Evolutionary conservation across 1,140 invertebrate species (phyloP).

Genomic region (Dysdera silvatica): DNA sequence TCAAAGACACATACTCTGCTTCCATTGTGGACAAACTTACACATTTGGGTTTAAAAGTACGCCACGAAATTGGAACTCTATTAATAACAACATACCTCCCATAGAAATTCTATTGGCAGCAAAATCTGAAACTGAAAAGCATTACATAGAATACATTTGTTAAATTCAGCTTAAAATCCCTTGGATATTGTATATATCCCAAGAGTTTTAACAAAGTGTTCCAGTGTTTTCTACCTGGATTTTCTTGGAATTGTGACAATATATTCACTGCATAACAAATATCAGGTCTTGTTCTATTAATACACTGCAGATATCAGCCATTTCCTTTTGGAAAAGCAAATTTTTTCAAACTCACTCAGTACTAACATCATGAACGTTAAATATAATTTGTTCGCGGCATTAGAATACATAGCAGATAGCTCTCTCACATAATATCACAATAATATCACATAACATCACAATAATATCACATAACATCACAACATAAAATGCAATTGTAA

Average conservation of each 20-base stretch:
- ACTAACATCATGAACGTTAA: too few species aligned
- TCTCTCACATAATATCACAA: too few species aligned
- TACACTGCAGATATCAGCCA: too few species aligned
- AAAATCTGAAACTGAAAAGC: constrained; percentile 11
- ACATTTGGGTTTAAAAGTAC: constrained; percentile 33
- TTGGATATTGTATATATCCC: neutral
- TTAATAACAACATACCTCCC: constrained; percentile 1
- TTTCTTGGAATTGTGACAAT: too few species aligned
- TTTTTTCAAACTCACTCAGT: too few species aligned
- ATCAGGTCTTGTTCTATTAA: neutral
- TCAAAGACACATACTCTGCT: constrained; percentile 42
- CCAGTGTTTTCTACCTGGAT: neutral
- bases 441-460: too few species aligned
- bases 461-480: too few species aligned
- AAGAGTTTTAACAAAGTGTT: constrained; percentile 1
- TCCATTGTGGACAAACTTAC: constrained; percentile 40
- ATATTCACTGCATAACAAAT: neutral
- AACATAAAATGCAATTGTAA: too few species aligned
- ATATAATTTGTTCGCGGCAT: too few species aligned
- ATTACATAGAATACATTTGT: neutral
- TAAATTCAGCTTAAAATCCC: neutral
- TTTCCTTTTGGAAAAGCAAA: too few species aligned
- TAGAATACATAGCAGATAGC: too few species aligned
- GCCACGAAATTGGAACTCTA: neutral
- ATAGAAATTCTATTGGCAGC: neutral